Evolutionary conservation across 2,888 invertebrate species (phyloP).

Genomic region (Ophraella communa): DNA sequence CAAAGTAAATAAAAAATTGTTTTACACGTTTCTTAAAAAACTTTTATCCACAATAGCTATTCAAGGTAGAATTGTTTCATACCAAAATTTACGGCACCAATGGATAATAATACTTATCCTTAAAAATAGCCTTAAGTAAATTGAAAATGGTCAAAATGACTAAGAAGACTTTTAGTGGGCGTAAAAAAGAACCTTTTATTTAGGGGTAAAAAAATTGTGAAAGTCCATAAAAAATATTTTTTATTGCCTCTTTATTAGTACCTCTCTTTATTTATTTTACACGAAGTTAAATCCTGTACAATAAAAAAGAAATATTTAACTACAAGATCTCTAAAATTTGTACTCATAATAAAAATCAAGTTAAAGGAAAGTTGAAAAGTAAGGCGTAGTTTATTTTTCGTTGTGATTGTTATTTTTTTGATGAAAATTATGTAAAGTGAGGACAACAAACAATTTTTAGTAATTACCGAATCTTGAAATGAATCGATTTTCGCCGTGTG

Average conservation of each 20-base stretch:
- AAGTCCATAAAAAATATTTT: not conserved
- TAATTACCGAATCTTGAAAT: constrained; percentile 24
- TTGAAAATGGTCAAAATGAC: not conserved
- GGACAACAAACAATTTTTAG: constrained; percentile 28
- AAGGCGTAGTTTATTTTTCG: constrained; percentile 27
- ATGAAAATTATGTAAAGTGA: constrained; percentile 17
- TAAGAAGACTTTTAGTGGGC: not conserved
- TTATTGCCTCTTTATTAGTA: not conserved
- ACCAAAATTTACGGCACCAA: not conserved
- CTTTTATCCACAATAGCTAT: not conserved
- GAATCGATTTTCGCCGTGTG: constrained; percentile 26
- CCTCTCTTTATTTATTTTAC: not conserved
- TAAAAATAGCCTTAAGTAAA: not conserved
- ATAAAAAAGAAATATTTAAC: not conserved
- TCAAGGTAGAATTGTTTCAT: not conserved
- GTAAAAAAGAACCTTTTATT: not conserved
- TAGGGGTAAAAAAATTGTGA: not conserved
- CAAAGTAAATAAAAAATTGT: no score
- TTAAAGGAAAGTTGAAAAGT: constrained; percentile 28
- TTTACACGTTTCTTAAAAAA: no score
- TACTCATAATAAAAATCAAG: not conserved
- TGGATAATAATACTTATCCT: not conserved
- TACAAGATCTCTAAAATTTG: not conserved
- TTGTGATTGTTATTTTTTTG: not conserved
- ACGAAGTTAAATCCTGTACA: no score